Evolutionary conservation across 2,888 invertebrate species (phyloP), one percentile per base, ranked within the genome.

Genomic region (Melangyna quadrimaculata): DNA sequence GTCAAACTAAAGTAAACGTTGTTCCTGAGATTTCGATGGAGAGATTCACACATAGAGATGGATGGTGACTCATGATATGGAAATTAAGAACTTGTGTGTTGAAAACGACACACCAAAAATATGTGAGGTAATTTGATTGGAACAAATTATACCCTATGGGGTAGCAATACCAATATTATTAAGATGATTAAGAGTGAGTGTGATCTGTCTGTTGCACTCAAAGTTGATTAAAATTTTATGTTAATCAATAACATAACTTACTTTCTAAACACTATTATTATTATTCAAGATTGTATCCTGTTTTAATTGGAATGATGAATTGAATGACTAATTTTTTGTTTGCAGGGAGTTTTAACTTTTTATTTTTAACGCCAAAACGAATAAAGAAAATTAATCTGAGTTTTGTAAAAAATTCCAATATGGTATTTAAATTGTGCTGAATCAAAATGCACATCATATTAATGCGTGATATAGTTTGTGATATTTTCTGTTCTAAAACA

Each of bases 61-160:
- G n/a, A n/a, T n/a, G n/a, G n/a, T n/a, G 86, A 86, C 77, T 86
- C 86, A 86, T 74, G 51, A 70, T 74, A 78, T 78, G 78, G 74
- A 83, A 83, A 83, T 78, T 74, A 83, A 83, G 70, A 78, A 83
- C 53, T 65, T 9, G 12, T 65, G 48, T 9, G 17, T 65, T 61
- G 63, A 77, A 63, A 48, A 73, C 19, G n/a, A 77, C 19, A 81
- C 63, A 86, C 35, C 3, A 65, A 35, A n/a, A 55, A 72, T 24
- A 61, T 80, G 59, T 14, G 32, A 32, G 19, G 37, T 19, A 4
- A 35, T 19, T 72, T 61, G 40, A 69, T 48, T 22, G n/a, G 8
- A 73, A 32, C 8, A 43, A 24, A 74, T 17, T 14, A 22, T 78
- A 81, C 86, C 86, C 86, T 86, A 86, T 73, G 32, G 32, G n/a